Evolutionary conservation across 2,888 invertebrate genomes (phyloP).

Genomic region (Trichogramma evanescens): DNA sequence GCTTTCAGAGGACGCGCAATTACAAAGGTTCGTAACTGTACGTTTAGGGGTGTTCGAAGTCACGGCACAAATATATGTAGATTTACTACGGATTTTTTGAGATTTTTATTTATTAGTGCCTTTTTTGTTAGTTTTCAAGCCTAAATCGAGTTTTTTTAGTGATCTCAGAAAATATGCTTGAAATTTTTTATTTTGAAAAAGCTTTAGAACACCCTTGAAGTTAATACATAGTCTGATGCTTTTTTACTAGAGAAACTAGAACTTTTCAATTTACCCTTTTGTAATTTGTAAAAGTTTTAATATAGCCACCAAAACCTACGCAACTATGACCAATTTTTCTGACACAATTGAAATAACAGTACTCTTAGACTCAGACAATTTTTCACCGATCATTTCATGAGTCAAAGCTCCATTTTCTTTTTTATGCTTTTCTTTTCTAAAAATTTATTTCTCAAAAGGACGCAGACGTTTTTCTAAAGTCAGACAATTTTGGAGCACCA

Average conservation of each 20-base stretch:
- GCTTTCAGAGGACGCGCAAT: conserved; percentile 34
- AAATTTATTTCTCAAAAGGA: conserved; percentile 34
- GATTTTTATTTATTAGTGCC: too few species aligned
- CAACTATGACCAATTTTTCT: too few species aligned
- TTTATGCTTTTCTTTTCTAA: conserved; percentile 15
- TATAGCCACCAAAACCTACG: too few species aligned
- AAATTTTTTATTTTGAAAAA: background rate
- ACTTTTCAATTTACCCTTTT: too few species aligned
- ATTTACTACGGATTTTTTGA: too few species aligned
- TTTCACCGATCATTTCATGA: conserved; percentile 14
- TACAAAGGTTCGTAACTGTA: conserved; percentile 41
- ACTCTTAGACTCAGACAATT: conserved; percentile 12
- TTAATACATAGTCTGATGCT: too few species aligned
- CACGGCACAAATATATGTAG: too few species aligned
- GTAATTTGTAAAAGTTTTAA: too few species aligned
- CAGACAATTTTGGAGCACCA: conserved; percentile 46
- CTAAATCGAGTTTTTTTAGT: too few species aligned
- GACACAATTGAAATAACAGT: background rate
- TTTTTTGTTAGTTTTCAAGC: too few species aligned
- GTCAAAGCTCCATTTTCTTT: conserved; percentile 2
- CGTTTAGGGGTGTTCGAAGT: background rate
- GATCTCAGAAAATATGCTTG: background rate
- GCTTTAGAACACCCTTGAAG: too few species aligned
- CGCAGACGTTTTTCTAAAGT: conserved; percentile 46
- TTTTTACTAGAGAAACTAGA: too few species aligned